Evolutionary conservation across 2,113 vertebrate species (phyloP).

Genomic region (Strix uralensis): DNA sequence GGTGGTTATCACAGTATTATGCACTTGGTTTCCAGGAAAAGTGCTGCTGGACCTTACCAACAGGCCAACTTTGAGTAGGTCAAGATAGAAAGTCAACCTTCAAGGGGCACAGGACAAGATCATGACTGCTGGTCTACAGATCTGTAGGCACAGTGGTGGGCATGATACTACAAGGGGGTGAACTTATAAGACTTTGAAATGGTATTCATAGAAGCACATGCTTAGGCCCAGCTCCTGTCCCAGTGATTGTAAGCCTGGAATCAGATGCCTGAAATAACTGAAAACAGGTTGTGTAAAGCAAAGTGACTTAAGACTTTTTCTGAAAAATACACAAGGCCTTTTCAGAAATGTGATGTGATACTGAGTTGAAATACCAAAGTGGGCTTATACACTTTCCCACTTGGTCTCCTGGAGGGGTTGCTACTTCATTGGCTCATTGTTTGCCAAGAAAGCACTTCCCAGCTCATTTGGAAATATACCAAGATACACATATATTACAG

Average conservation of each 20-base stretch:
- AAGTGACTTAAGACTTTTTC: not conserved
- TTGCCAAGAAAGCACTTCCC: not conserved
- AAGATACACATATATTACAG: not conserved
- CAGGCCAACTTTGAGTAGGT: not conserved
- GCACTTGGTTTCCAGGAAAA: not conserved
- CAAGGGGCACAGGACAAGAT: not conserved
- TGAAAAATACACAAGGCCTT: not conserved
- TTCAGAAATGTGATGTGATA: not conserved
- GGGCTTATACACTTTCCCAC: not conserved
- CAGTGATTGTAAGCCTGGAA: not conserved
- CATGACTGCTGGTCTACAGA: not conserved
- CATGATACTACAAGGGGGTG: not conserved
- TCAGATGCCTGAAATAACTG: not conserved
- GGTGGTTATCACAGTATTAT: not conserved
- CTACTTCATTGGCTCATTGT: not conserved
- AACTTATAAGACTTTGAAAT: not conserved
- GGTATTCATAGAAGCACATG: not conserved
- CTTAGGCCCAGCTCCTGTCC: not conserved
- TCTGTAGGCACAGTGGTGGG: not conserved
- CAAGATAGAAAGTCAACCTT: not conserved
- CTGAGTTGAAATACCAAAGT: not conserved
- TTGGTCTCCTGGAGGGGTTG: not conserved
- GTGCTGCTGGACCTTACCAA: not conserved
- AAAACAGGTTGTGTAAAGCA: not conserved
- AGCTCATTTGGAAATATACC: not conserved